Base-by-base conservation (phyloP, 2,888 invertebrate species). In the Sthenelais limicola region DNA sequence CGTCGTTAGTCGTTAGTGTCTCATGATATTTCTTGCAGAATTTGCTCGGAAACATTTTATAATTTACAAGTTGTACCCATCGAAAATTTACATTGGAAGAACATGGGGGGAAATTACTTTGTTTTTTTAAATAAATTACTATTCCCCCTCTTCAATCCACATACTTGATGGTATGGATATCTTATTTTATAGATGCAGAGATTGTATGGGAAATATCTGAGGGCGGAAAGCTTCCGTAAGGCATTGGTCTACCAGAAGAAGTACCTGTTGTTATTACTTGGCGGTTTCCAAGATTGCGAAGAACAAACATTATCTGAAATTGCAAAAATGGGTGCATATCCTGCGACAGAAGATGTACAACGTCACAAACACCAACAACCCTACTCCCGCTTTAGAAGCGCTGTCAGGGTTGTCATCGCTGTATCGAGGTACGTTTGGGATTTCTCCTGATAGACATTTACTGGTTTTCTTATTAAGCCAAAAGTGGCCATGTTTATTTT, bases 181-280 rank as follows among this genome's bases (percentile, higher is more conserved):
- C 54, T 5, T 26, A 30, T 28, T 5, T 76, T 78, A 18, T 77
- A 87, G 84, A 82, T 85, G 58, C 84, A 86, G 75, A 77, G 84
- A 33, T 73, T 87, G 67, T 87, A 86, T 73, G 84, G 84, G 43
- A 91, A 92, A 81, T 94, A 93, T 84, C 89, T 95, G 78, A 91
- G 94, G 38, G 91, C 93, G 3, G 94, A 96, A 85, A 95, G 95
- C 83, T 94, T 93, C 81, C 91, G 94, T 73, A 96, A 95, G 86
- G 94, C 96, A 18, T 89, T 97, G 70, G 91, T 93, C 68, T 96
- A 93, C 91, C 97, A 97, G 89, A 97, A 97, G 88, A 91, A 93
- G 26, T 97, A 96, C 87, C 89, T 97, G 70, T 90, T 94, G 77
- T 90, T 93, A 21, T 91, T 93, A 73, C 84, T 94, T 54, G 88